Percentiles rank a stretch among this genome's conserved stretches.
Evolutionary conservation across 2,888 invertebrate species (phyloP).

Genomic region (Ganaspis brasiliensis): DNA sequence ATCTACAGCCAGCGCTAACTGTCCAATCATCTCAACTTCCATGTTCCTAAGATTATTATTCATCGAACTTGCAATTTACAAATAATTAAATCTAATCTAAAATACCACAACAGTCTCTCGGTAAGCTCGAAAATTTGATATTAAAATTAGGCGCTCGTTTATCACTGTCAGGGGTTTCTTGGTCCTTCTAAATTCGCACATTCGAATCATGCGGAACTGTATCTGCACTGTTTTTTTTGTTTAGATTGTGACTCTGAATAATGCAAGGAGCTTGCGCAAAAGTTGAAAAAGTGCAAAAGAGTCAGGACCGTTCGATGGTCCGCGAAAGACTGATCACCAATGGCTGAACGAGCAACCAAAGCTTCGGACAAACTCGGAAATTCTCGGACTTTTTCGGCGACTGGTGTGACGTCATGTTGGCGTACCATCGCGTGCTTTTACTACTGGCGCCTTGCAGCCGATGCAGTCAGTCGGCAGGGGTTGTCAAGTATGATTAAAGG

Average conservation of each 20-base stretch:
- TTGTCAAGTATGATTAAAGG: slow-evolving; percentile 51
- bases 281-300: slow-evolving; percentile 21
- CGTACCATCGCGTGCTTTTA: slow-evolving; percentile 78
- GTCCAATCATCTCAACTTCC: slow-evolving; percentile 76
- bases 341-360: slow-evolving; percentile 66
- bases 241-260: background rate
- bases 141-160: background rate
- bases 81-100: background rate
- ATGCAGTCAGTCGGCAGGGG: slow-evolving; percentile 50
- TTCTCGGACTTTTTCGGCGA: slow-evolving; percentile 49
- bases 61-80: slow-evolving; percentile 63
- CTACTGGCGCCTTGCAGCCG: slow-evolving; percentile 73
- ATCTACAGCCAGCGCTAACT: slow-evolving; percentile 72
- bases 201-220: slow-evolving; percentile 29
- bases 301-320: slow-evolving; percentile 65
- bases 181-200: background rate
- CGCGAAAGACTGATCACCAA: slow-evolving; percentile 56
- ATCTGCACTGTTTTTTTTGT: background rate
- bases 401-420: slow-evolving; percentile 74
- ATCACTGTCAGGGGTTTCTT: background rate
- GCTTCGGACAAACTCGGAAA: slow-evolving; percentile 66
- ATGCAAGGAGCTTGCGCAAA: slow-evolving; percentile 7
- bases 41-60: slow-evolving; percentile 76
- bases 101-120: background rate
- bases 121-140: background rate